Percentiles rank a stretch among this genome's conserved stretches.
Evolutionary conservation across 2,113 vertebrate genomes (phyloP).

Genomic region (Cryptotis parvus): DNA sequence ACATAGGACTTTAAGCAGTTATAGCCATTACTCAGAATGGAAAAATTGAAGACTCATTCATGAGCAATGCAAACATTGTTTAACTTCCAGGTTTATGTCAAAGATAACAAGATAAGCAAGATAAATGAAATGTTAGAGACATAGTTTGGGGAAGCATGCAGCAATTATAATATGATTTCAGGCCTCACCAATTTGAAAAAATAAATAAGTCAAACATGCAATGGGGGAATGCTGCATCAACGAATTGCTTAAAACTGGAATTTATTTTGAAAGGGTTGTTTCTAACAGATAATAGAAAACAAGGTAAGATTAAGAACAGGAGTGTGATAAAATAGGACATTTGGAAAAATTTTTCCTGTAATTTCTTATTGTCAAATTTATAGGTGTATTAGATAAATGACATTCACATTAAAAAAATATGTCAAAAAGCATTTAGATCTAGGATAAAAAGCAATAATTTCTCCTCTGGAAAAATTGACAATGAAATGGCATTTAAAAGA

Average conservation of each 20-base stretch:
- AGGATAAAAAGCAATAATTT: slow-evolving; percentile 52
- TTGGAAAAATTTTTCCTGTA: neutral
- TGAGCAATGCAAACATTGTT: too few relatives aligned
- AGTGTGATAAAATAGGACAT: neutral
- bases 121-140: neutral
- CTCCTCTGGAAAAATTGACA: neutral
- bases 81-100: too few relatives aligned
- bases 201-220: neutral
- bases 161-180: neutral
- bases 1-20: too few relatives aligned
- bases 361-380: slow-evolving; percentile 51
- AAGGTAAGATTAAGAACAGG: neutral
- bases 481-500: slow-evolving; percentile 40
- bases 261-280: neutral
- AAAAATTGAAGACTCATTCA: too few relatives aligned
- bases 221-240: neutral
- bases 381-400: slow-evolving; percentile 36
- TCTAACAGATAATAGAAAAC: neutral
- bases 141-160: neutral
- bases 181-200: neutral
- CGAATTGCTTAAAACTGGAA: neutral
- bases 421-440: slow-evolving; percentile 40
- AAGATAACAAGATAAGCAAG: too few relatives aligned
- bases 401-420: slow-evolving; percentile 61
- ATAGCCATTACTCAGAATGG: too few relatives aligned